phyloP scores from a whole-genome alignment of 2,888 invertebrate genomes.

The Argyresthia albistria region DNA sequence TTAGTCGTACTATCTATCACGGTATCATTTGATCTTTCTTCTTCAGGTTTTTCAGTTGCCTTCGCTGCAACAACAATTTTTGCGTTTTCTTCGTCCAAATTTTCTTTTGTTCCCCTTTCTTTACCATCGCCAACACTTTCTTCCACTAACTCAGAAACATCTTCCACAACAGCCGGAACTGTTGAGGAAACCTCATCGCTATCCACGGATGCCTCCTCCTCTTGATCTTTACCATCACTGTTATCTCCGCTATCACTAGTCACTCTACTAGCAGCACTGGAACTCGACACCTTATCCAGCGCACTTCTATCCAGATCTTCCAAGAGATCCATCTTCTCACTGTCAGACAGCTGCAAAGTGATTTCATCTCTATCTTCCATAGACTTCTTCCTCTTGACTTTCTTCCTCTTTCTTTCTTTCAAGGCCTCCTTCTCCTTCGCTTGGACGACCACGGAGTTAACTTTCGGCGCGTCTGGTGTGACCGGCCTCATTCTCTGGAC shows the following conservation, averaged over 20 bases:
- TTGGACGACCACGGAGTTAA: background rate
- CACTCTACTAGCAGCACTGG: constrained; percentile 16
- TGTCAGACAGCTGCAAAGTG: constrained; percentile 56
- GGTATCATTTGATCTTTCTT: background rate
- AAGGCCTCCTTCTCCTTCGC: background rate
- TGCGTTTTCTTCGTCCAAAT: background rate
- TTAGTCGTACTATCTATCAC: background rate
- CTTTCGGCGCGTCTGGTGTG: background rate
- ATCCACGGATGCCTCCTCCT: background rate
- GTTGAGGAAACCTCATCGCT: background rate
- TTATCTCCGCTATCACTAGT: background rate
- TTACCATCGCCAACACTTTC: background rate
- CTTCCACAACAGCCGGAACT: background rate
- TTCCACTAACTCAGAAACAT: background rate
- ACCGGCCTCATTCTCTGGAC: background rate
- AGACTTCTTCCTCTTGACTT: background rate
- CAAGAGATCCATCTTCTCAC: constrained; percentile 61
- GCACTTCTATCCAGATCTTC: constrained; percentile 52
- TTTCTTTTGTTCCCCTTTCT: background rate
- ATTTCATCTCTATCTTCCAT: constrained; percentile 44
- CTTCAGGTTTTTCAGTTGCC: background rate
- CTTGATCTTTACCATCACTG: background rate
- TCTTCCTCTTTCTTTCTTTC: background rate
- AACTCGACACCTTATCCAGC: constrained; percentile 33
- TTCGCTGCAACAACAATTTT: background rate